These are phyloP conservation scores for Thaumetopoea pityocampa DNA, from an alignment of 1,140 invertebrate genomes.

Conservation along the genomic window DNA sequence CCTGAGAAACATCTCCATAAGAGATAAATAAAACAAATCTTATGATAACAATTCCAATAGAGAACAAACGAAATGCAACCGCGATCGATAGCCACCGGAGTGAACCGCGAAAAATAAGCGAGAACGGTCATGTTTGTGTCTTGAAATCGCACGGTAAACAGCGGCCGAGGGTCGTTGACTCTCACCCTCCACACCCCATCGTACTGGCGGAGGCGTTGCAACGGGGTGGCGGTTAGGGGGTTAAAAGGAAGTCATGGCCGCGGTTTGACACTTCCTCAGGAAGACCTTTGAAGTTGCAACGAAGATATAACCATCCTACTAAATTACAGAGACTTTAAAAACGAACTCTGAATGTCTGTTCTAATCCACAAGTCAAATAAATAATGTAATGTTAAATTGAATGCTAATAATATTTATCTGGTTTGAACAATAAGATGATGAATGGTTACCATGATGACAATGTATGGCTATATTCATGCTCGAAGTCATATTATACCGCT, in stretches of 20 bases:
- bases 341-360: background rate
- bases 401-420: too few species aligned
- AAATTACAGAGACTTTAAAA: slow-evolving; percentile 18
- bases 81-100: slow-evolving; percentile 19
- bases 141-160: slow-evolving; percentile 62
- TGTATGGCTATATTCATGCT: too few species aligned
- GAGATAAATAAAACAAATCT: too few species aligned
- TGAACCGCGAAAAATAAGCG: slow-evolving; percentile 37
- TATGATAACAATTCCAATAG: background rate
- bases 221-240: slow-evolving; percentile 25
- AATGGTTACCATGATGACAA: too few species aligned
- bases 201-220: slow-evolving; percentile 16
- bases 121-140: slow-evolving; percentile 49
- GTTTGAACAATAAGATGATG: too few species aligned
- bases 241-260: slow-evolving; percentile 55
- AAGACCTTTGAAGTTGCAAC: slow-evolving; percentile 65
- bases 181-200: slow-evolving; percentile 37
- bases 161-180: slow-evolving; percentile 50
- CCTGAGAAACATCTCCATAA: too few species aligned
- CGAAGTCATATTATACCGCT: too few species aligned
- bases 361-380: background rate
- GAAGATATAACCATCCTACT: slow-evolving; percentile 36
- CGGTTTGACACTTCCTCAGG: slow-evolving; percentile 72
- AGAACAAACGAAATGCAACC: slow-evolving; percentile 9
- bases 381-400: background rate